These are phyloP conservation scores for Corydoras sp. DNA, from an alignment of 2,113 vertebrate genomes.

Conservation along the genomic window DNA sequence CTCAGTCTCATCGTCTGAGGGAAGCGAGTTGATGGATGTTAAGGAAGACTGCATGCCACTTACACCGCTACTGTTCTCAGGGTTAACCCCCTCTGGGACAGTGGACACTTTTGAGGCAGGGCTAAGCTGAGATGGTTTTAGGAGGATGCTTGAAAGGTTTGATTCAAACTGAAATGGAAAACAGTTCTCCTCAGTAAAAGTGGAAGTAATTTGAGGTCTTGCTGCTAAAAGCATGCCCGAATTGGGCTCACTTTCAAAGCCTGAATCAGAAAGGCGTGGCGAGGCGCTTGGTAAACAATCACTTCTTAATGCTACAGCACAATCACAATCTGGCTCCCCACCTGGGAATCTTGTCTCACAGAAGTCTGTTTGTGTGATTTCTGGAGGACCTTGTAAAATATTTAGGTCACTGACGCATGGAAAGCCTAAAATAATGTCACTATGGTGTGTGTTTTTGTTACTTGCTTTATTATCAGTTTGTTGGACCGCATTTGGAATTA, in stretches of 20 bases:
- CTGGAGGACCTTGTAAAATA: background rate
- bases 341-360: constrained; percentile 19
- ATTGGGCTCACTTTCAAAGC: constrained; percentile 92
- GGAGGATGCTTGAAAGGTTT: constrained; percentile 62
- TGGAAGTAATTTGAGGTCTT: constrained; percentile 62
- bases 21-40: constrained; percentile 95
- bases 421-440: background rate
- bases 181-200: constrained; percentile 54
- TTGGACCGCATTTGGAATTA: too few species aligned
- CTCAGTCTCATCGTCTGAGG: constrained; percentile 89
- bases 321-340: constrained; percentile 23
- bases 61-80: constrained; percentile 82
- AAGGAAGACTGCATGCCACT: constrained; percentile 94
- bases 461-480: background rate
- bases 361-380: background rate
- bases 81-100: constrained; percentile 69
- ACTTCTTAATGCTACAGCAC: constrained; percentile 57
- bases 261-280: constrained; percentile 90
- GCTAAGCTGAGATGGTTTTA: constrained; percentile 69
- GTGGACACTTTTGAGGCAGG: constrained; percentile 64
- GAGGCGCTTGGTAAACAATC: constrained; percentile 73
- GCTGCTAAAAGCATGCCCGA: constrained; percentile 77
- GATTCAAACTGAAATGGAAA: constrained; percentile 63
- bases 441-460: background rate
- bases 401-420: background rate